A percentile compares a stretch with the other conserved stretches of the same genome.
Conservation (phyloP, 2,888 invertebrate species). For the Seira ritae region DNA sequence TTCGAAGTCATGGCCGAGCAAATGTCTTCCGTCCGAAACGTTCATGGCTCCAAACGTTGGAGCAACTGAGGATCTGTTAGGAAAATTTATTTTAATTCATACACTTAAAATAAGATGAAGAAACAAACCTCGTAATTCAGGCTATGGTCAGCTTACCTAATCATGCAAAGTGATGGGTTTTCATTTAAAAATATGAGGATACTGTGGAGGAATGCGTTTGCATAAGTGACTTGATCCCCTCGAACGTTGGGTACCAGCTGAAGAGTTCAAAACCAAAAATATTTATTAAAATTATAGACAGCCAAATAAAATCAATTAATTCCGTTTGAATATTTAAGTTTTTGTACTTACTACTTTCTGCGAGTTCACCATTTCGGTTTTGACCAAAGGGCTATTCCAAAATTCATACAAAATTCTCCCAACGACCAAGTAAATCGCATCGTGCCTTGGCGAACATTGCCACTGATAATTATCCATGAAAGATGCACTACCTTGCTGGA, state of each 20-base stretch:
- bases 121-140: too few relatives aligned
- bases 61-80: constrained; percentile 14
- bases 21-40: constrained; percentile 48
- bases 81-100: too few relatives aligned
- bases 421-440: constrained; percentile 94
- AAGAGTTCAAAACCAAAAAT: constrained; percentile 23
- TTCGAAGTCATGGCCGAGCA: constrained; percentile 65
- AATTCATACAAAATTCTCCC: constrained; percentile 91
- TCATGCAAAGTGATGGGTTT: constrained; percentile 70
- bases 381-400: constrained; percentile 83
- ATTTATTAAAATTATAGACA: too few relatives aligned
- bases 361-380: constrained; percentile 62
- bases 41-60: constrained; percentile 41
- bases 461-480: constrained; percentile 45
- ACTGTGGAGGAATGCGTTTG: constrained; percentile 69
- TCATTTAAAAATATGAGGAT: constrained; percentile 67
- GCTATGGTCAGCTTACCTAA: too few relatives aligned
- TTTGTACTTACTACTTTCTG: constrained; percentile 63
- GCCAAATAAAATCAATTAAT: too few relatives aligned
- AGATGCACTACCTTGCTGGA: constrained; percentile 40
- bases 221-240: constrained; percentile 71
- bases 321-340: too few relatives aligned
- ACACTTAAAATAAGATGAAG: too few relatives aligned
- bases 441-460: constrained; percentile 87
- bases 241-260: constrained; percentile 70